Percentiles rank a stretch among this genome's conserved stretches.
phyloP scores from a whole-genome alignment of 2,888 invertebrate species.

The Oconnorella tubifera region DNA sequence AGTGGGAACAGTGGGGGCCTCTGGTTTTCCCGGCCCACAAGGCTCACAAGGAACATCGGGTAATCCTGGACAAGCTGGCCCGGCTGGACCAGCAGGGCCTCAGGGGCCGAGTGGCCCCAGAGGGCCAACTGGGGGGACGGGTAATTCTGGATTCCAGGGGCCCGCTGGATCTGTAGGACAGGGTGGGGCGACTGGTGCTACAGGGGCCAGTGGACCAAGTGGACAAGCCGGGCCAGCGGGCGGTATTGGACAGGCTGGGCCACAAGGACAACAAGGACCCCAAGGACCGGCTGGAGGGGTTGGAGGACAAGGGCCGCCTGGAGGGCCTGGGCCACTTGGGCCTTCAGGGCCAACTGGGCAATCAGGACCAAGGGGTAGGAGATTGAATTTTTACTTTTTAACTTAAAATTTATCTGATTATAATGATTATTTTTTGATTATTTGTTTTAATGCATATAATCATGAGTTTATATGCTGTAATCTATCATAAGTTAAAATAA shows the following conservation, averaged over 20 bases:
- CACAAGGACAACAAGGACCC: slow-evolving; percentile 17
- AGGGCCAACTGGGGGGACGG: slow-evolving; percentile 15
- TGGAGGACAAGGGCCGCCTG: slow-evolving; percentile 14
- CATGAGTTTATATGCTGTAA: background rate
- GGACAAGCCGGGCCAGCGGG: slow-evolving; percentile 12
- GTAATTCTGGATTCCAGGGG: slow-evolving; percentile 12
- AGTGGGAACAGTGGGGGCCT: slow-evolving; percentile 9
- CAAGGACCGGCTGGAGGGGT: slow-evolving; percentile 9
- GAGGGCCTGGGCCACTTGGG: slow-evolving; percentile 24
- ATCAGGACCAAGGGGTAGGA: slow-evolving; percentile 13
- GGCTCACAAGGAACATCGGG: slow-evolving; percentile 4
- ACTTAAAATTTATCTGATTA: background rate
- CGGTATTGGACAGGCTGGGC: slow-evolving; percentile 16
- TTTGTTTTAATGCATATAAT: background rate
- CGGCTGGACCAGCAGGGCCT: slow-evolving; percentile 8
- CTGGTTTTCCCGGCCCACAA: slow-evolving; percentile 14
- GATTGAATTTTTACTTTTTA: background rate
- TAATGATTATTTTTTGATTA: background rate
- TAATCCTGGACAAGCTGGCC: slow-evolving; percentile 18
- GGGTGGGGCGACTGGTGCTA: slow-evolving; percentile 2
- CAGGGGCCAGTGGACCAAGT: slow-evolving; percentile 15
- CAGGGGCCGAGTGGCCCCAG: slow-evolving; percentile 12
- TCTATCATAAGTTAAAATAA: too few relatives aligned
- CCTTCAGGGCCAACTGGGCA: slow-evolving; percentile 11
- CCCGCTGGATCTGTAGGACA: slow-evolving; percentile 18